These are phyloP conservation scores for Dryas iulia DNA, from an alignment of 1,140 invertebrate species.

Conservation along the genomic window DNA sequence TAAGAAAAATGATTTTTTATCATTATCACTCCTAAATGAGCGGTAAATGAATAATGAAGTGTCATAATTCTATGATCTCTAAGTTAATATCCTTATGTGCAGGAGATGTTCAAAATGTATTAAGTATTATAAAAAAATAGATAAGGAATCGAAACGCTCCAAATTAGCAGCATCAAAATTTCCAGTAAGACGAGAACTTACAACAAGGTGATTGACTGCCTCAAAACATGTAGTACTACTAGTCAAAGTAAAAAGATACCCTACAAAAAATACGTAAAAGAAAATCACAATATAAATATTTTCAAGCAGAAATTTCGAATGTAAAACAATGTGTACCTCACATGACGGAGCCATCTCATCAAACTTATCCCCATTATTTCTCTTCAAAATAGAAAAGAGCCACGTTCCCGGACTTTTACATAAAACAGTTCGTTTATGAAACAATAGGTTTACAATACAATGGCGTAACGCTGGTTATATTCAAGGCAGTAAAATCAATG, in stretches of 20 bases:
- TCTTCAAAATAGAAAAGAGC: slow-evolving; percentile 3
- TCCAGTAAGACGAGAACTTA: no score
- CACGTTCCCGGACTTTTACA: slow-evolving; percentile 5
- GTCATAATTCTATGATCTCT: no score
- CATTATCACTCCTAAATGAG: no score
- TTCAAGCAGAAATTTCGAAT: neutral
- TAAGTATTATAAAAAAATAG: no score
- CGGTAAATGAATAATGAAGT: no score
- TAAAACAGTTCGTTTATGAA: slow-evolving; percentile 21
- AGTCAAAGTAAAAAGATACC: neutral
- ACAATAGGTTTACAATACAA: slow-evolving; percentile 20
- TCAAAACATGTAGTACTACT: neutral
- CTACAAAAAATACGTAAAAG: neutral
- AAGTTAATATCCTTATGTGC: no score
- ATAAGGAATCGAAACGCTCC: no score
- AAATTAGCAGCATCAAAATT: no score
- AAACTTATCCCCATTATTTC: slow-evolving; percentile 7
- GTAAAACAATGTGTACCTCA: neutral
- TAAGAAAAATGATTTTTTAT: no score
- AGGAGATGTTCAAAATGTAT: no score
- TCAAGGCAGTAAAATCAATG: slow-evolving; percentile 19
- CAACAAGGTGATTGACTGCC: no score
- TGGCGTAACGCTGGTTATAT: slow-evolving; percentile 15
- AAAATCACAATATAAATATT: neutral
- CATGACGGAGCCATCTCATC: slow-evolving; percentile 1